Evolutionary conservation across 1,140 invertebrate species (phyloP).

Genomic region (Drosophila kepulauana): DNA sequence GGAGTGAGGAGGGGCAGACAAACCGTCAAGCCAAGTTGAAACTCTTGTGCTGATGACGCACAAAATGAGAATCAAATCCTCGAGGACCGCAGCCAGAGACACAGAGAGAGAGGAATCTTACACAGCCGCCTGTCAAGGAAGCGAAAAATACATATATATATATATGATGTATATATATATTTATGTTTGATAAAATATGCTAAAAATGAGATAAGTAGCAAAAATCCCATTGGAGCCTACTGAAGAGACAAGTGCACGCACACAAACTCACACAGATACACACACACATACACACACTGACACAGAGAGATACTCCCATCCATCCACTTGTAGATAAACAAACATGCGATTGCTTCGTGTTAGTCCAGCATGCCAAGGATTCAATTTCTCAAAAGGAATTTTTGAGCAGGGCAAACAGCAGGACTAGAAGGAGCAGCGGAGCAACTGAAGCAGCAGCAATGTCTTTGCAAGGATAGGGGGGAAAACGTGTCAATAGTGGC

Average conservation of each 20-base stretch:
- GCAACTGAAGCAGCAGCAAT: constrained; percentile 11
- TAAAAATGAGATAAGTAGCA: constrained; percentile 79
- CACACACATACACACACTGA: constrained; percentile 15
- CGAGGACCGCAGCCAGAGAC: constrained; percentile 27
- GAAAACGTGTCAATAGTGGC: constrained; percentile 39
- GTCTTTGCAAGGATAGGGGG: constrained; percentile 4
- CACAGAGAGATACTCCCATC: not conserved
- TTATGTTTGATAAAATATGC: constrained; percentile 80
- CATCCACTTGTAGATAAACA: constrained; percentile 53
- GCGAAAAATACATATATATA: constrained; percentile 49
- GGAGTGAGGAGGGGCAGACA: not conserved
- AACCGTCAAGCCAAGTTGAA: constrained; percentile 34
- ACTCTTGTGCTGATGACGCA: constrained; percentile 37
- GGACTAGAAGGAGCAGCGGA: constrained; percentile 16
- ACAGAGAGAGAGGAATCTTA: not conserved
- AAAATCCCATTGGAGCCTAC: constrained; percentile 75
- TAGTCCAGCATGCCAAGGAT: constrained; percentile 62
- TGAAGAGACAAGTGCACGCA: constrained; percentile 51
- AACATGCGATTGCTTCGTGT: constrained; percentile 59
- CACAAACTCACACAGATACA: constrained; percentile 39
- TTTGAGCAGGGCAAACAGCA: constrained; percentile 54
- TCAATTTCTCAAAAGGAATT: constrained; percentile 81
- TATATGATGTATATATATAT: constrained; percentile 46
- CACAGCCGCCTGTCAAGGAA: constrained; percentile 31
- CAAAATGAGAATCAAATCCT: constrained; percentile 64